A percentile compares a stretch with the other conserved stretches of the same genome.
Evolutionary conservation across 1,140 invertebrate species (phyloP).

Genomic region (Wasmannia auropunctata): DNA sequence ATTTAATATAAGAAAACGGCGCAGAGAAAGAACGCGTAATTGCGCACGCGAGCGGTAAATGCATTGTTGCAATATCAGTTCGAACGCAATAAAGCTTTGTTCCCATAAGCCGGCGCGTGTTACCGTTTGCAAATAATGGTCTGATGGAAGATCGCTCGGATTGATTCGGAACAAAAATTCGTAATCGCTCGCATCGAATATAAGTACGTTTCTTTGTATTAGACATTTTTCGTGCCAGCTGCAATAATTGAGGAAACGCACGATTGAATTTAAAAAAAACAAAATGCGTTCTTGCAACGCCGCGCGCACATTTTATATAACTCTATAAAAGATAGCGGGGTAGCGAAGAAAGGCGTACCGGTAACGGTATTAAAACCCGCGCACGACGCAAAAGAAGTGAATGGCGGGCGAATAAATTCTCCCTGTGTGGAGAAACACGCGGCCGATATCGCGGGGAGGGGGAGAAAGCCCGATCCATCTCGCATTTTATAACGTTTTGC

Average conservation of each 20-base stretch:
- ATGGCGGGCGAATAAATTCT: constrained; percentile 53
- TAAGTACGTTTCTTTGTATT: neutral
- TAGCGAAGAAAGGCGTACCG: neutral
- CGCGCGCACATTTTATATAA: neutral
- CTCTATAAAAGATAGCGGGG: constrained; percentile 2
- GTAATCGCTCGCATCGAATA: neutral
- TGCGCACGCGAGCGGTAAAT: neutral
- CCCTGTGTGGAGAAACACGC: neutral
- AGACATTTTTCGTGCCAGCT: neutral
- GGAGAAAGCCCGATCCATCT: constrained; percentile 4
- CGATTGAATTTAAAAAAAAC: neutral
- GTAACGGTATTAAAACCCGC: constrained; percentile 18
- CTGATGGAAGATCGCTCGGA: neutral
- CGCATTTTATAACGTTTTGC: constrained; percentile 36
- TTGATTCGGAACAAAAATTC: neutral
- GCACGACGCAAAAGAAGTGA: constrained; percentile 23
- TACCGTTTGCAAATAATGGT: constrained; percentile 5
- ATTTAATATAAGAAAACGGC: neutral
- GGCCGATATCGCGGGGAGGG: constrained; percentile 45
- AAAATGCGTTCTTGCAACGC: neutral
- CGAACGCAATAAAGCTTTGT: constrained; percentile 20
- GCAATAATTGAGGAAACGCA: neutral
- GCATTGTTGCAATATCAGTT: neutral
- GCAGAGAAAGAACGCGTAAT: constrained; percentile 3
- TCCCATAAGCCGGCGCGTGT: neutral